Percentiles rank a stretch among this genome's conserved stretches.
These are phyloP conservation scores for Mayetiola destructor DNA, from an alignment of 2,888 invertebrate species.

Conservation along the genomic window DNA sequence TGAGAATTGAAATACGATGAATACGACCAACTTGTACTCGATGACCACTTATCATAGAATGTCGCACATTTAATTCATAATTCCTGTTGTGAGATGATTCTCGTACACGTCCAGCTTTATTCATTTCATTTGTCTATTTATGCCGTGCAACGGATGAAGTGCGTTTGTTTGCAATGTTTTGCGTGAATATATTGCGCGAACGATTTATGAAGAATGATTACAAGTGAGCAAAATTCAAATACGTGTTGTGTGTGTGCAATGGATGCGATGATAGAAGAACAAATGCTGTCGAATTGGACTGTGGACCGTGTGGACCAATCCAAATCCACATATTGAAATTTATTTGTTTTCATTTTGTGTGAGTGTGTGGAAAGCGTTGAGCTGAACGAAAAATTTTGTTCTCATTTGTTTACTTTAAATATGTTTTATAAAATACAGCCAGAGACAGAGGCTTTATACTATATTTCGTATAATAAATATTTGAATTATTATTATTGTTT, in stretches of 20 bases:
- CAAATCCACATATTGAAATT: too few relatives aligned
- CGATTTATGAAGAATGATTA: constrained; percentile 12
- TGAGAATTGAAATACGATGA: background rate
- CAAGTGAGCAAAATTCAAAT: background rate
- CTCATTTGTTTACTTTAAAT: too few relatives aligned
- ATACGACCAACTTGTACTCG: background rate
- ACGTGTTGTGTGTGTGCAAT: too few relatives aligned
- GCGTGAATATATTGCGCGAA: background rate
- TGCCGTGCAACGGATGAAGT: background rate
- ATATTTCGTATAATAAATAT: too few relatives aligned
- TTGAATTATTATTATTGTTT: background rate
- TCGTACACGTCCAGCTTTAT: too few relatives aligned
- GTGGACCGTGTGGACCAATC: background rate
- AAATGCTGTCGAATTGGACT: background rate
- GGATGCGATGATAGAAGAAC: background rate
- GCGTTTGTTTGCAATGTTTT: background rate
- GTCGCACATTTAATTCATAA: constrained; percentile 1
- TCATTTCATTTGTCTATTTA: background rate
- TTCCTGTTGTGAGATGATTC: background rate
- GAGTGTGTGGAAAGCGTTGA: too few relatives aligned
- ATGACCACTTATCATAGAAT: background rate
- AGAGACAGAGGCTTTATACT: too few relatives aligned
- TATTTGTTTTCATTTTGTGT: too few relatives aligned
- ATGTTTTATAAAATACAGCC: too few relatives aligned
- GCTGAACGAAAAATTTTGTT: too few relatives aligned